These are phyloP conservation scores for Phrynocephalus versicolor DNA, from an alignment of 2,113 vertebrate genomes.

Conservation along the genomic window DNA sequence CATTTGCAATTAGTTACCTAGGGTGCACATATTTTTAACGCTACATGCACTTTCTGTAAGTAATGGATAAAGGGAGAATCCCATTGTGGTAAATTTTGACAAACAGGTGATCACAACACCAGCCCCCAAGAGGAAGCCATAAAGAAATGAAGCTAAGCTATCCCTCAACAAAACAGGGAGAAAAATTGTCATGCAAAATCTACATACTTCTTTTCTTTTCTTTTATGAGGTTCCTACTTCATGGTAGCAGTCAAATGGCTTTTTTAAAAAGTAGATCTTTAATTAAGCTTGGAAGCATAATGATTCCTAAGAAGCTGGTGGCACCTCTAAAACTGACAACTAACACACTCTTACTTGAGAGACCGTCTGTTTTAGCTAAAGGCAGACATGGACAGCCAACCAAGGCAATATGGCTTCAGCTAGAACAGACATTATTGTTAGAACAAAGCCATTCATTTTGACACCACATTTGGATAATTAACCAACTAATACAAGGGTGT, in stretches of 20 bases:
- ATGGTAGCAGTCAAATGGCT: not conserved
- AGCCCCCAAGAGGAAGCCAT: not conserved
- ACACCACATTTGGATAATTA: no score
- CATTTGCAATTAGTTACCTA: not conserved
- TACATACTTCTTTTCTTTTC: not conserved
- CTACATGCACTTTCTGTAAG: not conserved
- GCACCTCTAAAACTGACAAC: not conserved
- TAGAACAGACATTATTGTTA: no score
- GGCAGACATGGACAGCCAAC: no score
- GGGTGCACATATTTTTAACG: not conserved
- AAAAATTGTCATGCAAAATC: no score
- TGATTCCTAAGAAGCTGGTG: not conserved
- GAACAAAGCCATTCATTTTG: no score
- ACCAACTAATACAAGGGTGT: no score
- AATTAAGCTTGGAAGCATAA: not conserved
- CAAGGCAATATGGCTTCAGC: no score
- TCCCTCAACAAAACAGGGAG: no score
- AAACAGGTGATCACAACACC: not conserved
- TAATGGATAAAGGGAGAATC: not conserved
- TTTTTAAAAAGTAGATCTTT: no score
- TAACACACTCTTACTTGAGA: no score
- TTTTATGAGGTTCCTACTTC: not conserved
- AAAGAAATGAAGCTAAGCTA: not conserved
- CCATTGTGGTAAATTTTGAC: not conserved
- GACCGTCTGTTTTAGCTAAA: no score